A percentile compares a stretch with the other conserved stretches of the same genome.
phyloP scores from a whole-genome alignment of 1,140 invertebrate species.

The Zaprionus camerounensis region DNA sequence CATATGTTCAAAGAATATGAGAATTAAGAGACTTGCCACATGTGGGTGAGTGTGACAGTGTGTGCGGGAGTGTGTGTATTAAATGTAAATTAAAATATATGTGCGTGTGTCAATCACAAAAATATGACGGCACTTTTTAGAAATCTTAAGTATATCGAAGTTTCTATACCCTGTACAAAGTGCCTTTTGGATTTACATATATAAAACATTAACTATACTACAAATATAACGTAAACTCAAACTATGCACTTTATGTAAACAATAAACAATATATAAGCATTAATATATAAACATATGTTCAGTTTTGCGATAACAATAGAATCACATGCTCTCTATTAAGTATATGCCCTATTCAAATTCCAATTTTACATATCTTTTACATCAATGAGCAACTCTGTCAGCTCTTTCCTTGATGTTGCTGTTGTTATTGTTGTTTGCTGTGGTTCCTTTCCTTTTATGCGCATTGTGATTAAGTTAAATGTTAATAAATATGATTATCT shows the following conservation, averaged over 20 bases:
- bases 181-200: background rate
- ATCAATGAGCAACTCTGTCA: slow-evolving; percentile 20
- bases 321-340: background rate
- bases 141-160: no score
- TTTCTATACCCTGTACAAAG: background rate
- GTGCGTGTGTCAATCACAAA: background rate
- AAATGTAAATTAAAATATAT: slow-evolving; percentile 57
- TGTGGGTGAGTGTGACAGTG: background rate
- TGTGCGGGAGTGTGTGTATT: slow-evolving; percentile 6
- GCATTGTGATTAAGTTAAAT: slow-evolving; percentile 69
- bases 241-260: background rate
- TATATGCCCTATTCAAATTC: background rate
- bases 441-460: slow-evolving; percentile 6
- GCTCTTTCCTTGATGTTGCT: background rate
- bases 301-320: no score
- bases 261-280: background rate
- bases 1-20: slow-evolving; percentile 31
- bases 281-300: background rate
- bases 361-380: background rate
- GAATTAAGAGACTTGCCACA: slow-evolving; percentile 46
- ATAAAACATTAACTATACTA: background rate
- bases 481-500: slow-evolving; percentile 75
- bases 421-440: slow-evolving; percentile 11
- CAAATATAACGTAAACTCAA: background rate
- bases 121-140: background rate